These are phyloP conservation scores for Erpobdella octoculata DNA, from an alignment of 2,888 invertebrate genomes.

Conservation along the genomic window DNA sequence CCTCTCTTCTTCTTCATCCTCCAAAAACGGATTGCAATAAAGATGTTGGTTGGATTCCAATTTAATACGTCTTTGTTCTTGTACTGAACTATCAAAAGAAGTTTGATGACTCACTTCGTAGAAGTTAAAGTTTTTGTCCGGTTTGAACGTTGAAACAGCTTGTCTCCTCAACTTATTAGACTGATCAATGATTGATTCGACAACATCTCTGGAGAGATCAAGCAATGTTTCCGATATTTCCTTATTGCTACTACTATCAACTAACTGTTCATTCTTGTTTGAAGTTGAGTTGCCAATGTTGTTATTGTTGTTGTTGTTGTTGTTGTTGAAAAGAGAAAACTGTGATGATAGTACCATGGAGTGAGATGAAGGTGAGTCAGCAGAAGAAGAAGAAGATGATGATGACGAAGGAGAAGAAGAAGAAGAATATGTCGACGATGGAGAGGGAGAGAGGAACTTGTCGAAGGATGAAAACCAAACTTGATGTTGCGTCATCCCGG, in stretches of 20 bases:
- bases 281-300: conserved; percentile 1
- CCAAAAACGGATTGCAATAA: conserved; percentile 7
- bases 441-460: background rate
- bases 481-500: background rate
- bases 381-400: no score
- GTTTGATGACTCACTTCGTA: no score
- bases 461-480: conserved; percentile 18
- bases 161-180: background rate
- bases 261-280: no score
- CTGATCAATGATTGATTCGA: background rate
- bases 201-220: background rate
- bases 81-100: background rate
- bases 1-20: conserved; percentile 7
- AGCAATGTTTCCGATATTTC: background rate
- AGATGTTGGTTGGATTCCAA: background rate
- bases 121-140: background rate
- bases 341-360: no score
- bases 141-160: background rate
- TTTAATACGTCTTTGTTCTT: background rate
- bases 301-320: conserved; percentile 7
- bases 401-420: background rate
- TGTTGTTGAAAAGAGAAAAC: background rate
- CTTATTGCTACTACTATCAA: no score
- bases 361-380: no score
- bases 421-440: background rate